Base-by-base conservation (phyloP, 2,888 invertebrate genomes). In the Omphaloscelis lunosa region DNA sequence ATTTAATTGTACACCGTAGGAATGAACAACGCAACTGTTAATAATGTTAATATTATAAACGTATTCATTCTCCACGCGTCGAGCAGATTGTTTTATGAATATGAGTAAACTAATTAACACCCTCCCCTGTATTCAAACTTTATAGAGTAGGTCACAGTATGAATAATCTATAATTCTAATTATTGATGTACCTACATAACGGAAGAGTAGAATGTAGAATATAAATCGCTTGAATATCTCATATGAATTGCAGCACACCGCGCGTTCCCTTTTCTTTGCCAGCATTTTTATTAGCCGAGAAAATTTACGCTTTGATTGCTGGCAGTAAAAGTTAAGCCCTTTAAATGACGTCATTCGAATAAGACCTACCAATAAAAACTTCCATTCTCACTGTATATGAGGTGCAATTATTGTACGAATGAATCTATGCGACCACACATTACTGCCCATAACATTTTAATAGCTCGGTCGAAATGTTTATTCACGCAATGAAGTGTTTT, bases 261-360 rank as follows among this genome's bases (percentile, higher is more conserved):
- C 48, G 59, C 41, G 51, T 27, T 67, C 39, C 12, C n/a, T 51
- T 65, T 78, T 72, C 58, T 62, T 53, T 41, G 27, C 23, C 17
- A 75, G 48, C 48, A 71, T 74, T 75, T 75, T 71, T 72, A 68
- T 72, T 66, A 39, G 39, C 58, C 11, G 20, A 59, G 61, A 82
- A 45, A 72, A 72, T 72, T 34, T 75, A 73, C 53, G 63, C 53
- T 74, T 82, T 85, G 66, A 82, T 85, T 62, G 62, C 58, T 41
- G 7, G 53, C 53, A 48, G 76, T 83, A 69, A 84, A 81, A 85
- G 70, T 80, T 62, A 81, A 85, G 75, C 51, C 58, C 51, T 75
- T 27, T 45, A 67, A 75, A 81, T 84, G 69, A 84, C 85, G 75
- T 62, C 85, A 81, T 70, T 75, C 56, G 56, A 74, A 84, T 81